Conservation (phyloP, 2,113 vertebrate species). For the Pseudopipra pipra region DNA sequence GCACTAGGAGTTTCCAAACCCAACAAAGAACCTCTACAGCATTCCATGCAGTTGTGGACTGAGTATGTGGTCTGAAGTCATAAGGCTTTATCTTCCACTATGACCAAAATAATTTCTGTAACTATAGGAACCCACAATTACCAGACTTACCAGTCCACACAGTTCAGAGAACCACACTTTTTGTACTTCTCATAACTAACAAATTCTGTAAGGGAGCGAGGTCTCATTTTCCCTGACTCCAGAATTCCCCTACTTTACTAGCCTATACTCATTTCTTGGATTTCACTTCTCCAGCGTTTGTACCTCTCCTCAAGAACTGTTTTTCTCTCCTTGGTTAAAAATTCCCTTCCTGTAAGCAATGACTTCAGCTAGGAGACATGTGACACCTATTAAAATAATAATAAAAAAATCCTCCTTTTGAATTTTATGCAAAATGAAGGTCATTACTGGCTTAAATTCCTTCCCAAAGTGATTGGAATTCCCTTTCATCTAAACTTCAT, state of each 20-base stretch:
- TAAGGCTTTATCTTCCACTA: neutral
- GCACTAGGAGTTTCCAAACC: neutral
- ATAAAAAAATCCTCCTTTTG: neutral
- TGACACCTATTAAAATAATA: neutral
- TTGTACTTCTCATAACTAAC: neutral
- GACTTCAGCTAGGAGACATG: neutral
- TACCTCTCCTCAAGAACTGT: neutral
- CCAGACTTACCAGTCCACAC: neutral
- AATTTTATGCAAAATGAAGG: neutral
- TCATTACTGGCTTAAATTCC: neutral
- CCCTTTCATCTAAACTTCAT: neutral
- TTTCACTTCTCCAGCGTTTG: neutral
- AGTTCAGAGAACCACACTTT: neutral
- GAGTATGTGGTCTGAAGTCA: neutral
- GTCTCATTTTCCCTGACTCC: neutral
- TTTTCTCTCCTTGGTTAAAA: neutral
- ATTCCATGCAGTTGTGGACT: neutral
- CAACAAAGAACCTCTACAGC: neutral
- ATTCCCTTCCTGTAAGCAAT: neutral
- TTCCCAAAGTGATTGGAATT: neutral
- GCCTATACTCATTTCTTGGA: neutral
- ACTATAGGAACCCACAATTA: neutral
- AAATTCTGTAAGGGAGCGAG: neutral
- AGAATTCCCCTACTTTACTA: neutral
- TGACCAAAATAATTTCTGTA: neutral